Percentiles rank a stretch among this genome's conserved stretches.
These are phyloP conservation scores for Hybognathus amarus DNA, from an alignment of 2,797 vertebrate species.

Conservation along the genomic window DNA sequence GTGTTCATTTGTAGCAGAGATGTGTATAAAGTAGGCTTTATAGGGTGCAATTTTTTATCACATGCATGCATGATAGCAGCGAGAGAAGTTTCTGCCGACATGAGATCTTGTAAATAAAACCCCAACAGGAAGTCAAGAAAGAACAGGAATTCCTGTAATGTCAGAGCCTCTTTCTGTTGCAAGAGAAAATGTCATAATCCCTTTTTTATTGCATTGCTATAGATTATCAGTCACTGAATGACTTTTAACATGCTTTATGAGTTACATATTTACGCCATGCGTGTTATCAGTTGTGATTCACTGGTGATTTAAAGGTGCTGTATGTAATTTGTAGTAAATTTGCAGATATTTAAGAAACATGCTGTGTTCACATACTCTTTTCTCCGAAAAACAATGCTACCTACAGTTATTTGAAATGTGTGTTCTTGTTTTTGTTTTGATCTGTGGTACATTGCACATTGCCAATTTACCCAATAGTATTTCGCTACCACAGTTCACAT, in stretches of 20 bases:
- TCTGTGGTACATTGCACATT: no score
- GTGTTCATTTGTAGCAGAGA: no score
- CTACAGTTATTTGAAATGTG: no score
- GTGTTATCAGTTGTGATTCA: not conserved
- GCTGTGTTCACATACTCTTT: no score
- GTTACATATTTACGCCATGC: not conserved
- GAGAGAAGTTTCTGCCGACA: not conserved
- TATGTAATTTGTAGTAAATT: no score
- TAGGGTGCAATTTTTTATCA: not conserved
- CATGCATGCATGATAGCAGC: not conserved
- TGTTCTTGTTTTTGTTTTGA: no score
- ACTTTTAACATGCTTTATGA: not conserved
- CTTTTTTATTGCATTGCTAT: not conserved
- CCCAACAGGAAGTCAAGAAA: not conserved
- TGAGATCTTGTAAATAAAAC: not conserved
- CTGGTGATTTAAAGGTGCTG: not conserved
- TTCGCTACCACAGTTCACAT: no score
- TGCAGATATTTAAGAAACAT: no score
- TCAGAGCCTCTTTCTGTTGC: not conserved
- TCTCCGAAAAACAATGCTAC: no score
- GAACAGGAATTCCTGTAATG: not conserved
- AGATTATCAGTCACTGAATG: not conserved
- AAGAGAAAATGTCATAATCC: not conserved
- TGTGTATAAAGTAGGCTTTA: no score
- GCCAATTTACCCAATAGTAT: no score